Percentiles rank a stretch among this genome's conserved stretches.
These are phyloP conservation scores for Cyanoliseus patagonus DNA, from an alignment of 2,113 vertebrate species.

Conservation along the genomic window DNA sequence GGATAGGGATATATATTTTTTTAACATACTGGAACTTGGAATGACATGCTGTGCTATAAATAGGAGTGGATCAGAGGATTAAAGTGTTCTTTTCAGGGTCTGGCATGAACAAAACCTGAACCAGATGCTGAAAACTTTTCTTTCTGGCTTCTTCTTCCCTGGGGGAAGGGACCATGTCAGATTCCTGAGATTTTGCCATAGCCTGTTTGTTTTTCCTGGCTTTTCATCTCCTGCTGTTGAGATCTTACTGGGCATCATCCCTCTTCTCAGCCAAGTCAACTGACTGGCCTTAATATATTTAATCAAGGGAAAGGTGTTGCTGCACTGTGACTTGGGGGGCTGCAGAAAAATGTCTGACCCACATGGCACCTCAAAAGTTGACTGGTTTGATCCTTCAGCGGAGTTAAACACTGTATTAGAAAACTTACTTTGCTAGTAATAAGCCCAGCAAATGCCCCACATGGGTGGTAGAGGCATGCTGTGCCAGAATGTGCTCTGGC, in stretches of 20 bases:
- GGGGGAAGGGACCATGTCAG: constrained; percentile 38
- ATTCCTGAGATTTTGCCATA: constrained; percentile 62
- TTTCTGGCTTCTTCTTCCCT: constrained; percentile 39
- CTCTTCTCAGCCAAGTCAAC: neutral
- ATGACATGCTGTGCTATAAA: constrained; percentile 53
- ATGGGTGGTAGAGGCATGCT: neutral
- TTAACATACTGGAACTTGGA: constrained; percentile 38
- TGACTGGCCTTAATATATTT: neutral
- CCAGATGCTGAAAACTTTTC: constrained; percentile 60
- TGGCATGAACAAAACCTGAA: constrained; percentile 56
- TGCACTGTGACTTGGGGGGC: neutral
- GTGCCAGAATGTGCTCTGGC: neutral
- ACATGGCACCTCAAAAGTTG: neutral
- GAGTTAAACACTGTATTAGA: neutral
- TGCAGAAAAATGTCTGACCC: neutral
- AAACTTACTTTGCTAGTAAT: neutral
- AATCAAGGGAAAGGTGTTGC: neutral
- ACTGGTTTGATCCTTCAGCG: neutral
- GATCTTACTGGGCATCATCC: neutral
- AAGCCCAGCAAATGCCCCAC: neutral
- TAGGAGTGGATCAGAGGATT: constrained; percentile 46
- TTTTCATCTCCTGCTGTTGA: neutral
- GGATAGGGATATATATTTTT: neutral
- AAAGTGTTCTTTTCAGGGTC: constrained; percentile 31
- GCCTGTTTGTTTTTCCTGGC: constrained; percentile 53